These are phyloP conservation scores for Magallana gigas DNA, from an alignment of 1,140 invertebrate genomes.

Conservation along the genomic window DNA sequence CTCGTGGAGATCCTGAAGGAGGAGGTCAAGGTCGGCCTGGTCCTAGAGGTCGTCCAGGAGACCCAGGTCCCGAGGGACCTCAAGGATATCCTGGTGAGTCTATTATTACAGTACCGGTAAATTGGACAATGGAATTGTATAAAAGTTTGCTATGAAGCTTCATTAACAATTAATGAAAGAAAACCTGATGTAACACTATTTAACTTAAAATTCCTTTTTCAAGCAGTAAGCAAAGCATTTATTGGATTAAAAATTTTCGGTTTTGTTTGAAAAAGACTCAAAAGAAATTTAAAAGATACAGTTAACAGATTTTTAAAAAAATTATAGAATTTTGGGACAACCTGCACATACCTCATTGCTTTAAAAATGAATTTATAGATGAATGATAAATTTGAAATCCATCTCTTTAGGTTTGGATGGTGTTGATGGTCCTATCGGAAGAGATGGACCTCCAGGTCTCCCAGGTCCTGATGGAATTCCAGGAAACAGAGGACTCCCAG, in stretches of 20 bases:
- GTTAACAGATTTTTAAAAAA: too few species aligned
- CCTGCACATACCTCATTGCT: too few species aligned
- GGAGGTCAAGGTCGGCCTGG: slow-evolving; percentile 60
- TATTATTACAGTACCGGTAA: neutral
- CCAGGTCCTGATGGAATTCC: slow-evolving; percentile 77
- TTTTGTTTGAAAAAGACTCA: too few species aligned
- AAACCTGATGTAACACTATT: too few species aligned
- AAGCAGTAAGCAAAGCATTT: too few species aligned
- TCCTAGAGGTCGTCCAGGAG: slow-evolving; percentile 76
- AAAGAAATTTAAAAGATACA: too few species aligned
- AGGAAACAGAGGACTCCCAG: slow-evolving; percentile 64
- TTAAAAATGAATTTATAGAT: neutral
- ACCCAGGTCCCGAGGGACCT: slow-evolving; percentile 61
- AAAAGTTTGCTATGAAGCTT: too few species aligned
- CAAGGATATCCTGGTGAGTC: slow-evolving; percentile 62
- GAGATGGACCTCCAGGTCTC: slow-evolving; percentile 55
- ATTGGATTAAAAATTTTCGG: too few species aligned
- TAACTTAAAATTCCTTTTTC: too few species aligned
- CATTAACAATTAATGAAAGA: too few species aligned
- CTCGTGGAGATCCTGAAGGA: slow-evolving; percentile 50
- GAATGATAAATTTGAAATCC: neutral
- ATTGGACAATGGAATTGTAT: too few species aligned
- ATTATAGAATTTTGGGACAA: too few species aligned
- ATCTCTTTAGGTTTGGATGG: slow-evolving; percentile 45
- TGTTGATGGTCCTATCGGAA: slow-evolving; percentile 33